phyloP scores from a whole-genome alignment of 2,797 vertebrate species.

The Lophotriccus pileatus region DNA sequence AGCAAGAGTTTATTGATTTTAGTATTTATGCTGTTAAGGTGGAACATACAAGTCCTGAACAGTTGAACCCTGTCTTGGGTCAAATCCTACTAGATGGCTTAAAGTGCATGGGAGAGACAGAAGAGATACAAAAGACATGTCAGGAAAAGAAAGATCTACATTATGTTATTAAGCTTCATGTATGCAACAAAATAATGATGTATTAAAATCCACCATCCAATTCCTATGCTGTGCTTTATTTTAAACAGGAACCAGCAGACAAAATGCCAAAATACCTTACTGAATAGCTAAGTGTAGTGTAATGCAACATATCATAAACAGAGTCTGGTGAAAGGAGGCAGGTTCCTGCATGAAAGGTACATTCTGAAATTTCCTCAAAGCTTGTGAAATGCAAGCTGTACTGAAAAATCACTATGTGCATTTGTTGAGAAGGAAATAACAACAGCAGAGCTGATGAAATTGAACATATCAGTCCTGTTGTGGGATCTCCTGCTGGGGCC shows the following conservation, averaged over 20 bases:
- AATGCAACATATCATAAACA: neutral
- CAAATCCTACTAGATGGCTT: neutral
- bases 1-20: neutral
- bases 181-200: neutral
- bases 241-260: neutral
- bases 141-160: neutral
- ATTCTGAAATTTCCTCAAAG: neutral
- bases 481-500: neutral
- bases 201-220: neutral
- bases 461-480: neutral
- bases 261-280: slow-evolving; percentile 16
- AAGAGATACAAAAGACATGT: neutral
- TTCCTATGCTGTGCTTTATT: neutral
- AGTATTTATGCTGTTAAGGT: neutral
- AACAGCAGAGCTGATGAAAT: neutral
- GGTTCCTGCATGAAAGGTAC: neutral
- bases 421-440: neutral
- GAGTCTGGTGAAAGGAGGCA: neutral
- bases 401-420: neutral
- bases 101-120: neutral
- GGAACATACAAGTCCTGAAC: neutral
- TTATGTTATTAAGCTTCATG: neutral
- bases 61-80: neutral
- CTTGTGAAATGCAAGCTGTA: neutral
- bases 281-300: neutral